These are phyloP conservation scores for Tenthredo livida DNA, from an alignment of 2,888 invertebrate species.

Conservation along the genomic window DNA sequence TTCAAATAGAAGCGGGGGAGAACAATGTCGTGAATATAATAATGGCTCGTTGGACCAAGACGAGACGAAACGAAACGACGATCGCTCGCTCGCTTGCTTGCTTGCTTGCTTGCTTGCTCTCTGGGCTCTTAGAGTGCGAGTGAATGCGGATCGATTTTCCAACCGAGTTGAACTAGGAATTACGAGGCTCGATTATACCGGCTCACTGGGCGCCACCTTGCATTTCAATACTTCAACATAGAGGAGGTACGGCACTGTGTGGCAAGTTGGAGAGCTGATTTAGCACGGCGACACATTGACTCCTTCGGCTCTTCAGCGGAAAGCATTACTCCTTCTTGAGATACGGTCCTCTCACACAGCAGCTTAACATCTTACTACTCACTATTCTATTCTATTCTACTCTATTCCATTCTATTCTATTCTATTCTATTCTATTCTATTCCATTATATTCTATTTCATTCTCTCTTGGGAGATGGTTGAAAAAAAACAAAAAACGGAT, in stretches of 20 bases:
- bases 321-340: constrained; percentile 9
- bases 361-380: constrained; percentile 29
- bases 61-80: constrained; percentile 17
- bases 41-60: neutral
- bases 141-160: constrained; percentile 47
- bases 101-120: neutral
- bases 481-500: neutral
- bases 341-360: neutral
- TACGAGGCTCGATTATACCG: constrained; percentile 44
- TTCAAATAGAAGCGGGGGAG: neutral
- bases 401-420: neutral
- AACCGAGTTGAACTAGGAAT: constrained; percentile 30
- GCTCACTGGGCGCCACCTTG: constrained; percentile 34
- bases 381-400: neutral
- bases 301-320: neutral
- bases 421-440: neutral
- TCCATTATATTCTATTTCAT: neutral
- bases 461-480: neutral
- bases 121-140: constrained; percentile 20
- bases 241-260: neutral
- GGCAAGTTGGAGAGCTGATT: constrained; percentile 25
- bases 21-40: constrained; percentile 32
- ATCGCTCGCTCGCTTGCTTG: neutral
- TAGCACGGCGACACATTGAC: constrained; percentile 32
- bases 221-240: constrained; percentile 38